Evolutionary conservation across 2,797 vertebrate species (phyloP).

Genomic region (Simalia tracyae): DNA sequence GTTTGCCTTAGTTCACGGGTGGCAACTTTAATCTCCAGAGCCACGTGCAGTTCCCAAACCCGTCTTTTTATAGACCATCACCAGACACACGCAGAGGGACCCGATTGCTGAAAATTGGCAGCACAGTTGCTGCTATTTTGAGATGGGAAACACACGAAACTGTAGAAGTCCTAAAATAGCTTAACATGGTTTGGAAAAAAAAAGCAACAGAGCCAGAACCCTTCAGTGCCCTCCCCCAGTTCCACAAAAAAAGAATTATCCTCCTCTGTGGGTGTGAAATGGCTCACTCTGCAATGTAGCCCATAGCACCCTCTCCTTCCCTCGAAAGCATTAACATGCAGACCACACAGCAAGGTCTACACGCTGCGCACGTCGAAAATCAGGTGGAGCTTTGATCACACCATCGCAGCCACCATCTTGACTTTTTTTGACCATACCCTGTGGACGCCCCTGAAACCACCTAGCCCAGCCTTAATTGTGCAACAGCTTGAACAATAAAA

Average conservation of each 20-base stretch:
- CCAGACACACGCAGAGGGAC: background rate
- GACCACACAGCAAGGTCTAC: no score
- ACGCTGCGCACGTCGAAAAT: no score
- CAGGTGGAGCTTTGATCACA: background rate
- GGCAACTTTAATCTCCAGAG: background rate
- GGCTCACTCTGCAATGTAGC: background rate
- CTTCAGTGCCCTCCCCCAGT: background rate
- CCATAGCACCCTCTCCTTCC: background rate
- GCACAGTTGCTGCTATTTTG: background rate
- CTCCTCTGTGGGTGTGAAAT: background rate
- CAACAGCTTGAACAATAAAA: background rate
- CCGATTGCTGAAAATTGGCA: background rate
- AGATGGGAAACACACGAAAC: background rate
- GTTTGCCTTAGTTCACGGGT: no score
- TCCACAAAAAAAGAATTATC: background rate
- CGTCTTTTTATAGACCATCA: background rate
- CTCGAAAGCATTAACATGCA: background rate
- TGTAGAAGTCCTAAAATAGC: background rate
- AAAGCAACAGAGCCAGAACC: background rate
- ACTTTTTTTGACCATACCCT: background rate
- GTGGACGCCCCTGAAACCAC: background rate
- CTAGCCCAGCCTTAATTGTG: background rate
- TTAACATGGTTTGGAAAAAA: background rate
- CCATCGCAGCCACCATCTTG: background rate
- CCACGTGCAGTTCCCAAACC: background rate